Conservation (phyloP, 2,113 vertebrate genomes). For the Zootoca vivipara region DNA sequence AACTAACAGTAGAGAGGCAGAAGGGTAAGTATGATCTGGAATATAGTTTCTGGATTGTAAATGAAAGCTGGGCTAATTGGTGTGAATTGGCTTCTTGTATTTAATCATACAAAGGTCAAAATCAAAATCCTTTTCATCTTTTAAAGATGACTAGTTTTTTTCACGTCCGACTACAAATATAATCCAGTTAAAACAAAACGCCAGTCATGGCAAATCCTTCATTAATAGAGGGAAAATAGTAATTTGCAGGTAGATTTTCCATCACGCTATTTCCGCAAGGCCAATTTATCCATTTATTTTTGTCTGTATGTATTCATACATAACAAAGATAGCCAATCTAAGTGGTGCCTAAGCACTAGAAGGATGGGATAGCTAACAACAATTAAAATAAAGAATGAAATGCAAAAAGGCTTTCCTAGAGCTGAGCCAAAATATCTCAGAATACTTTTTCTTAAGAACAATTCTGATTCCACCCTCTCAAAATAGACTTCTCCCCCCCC, state of each 20-base stretch:
- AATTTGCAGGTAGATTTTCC: not conserved
- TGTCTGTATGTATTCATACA: not conserved
- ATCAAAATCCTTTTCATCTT: slow-evolving; percentile 48
- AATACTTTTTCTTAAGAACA: not conserved
- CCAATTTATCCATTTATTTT: not conserved
- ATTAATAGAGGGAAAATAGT: not conserved
- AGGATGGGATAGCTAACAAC: not conserved
- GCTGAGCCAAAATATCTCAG: not conserved
- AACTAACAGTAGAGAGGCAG: not conserved
- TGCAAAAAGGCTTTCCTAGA: not conserved
- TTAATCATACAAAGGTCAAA: slow-evolving; percentile 51
- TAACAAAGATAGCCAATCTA: not conserved
- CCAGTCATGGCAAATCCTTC: not conserved
- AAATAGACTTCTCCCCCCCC: not conserved
- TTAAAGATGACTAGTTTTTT: slow-evolving; percentile 49
- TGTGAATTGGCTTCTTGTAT: not conserved
- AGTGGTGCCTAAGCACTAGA: not conserved
- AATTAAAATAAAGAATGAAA: not conserved
- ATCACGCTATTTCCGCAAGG: not conserved
- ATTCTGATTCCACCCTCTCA: not conserved
- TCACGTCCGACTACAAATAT: slow-evolving; percentile 38
- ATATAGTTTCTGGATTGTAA: not conserved
- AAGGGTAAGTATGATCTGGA: not conserved
- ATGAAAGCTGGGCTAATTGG: not conserved
- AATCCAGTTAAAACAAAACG: slow-evolving; percentile 60